Percentiles rank a stretch among this genome's conserved stretches.
These are phyloP conservation scores for Patagioenas fasciata DNA, from an alignment of 2,113 vertebrate genomes.

Conservation along the genomic window DNA sequence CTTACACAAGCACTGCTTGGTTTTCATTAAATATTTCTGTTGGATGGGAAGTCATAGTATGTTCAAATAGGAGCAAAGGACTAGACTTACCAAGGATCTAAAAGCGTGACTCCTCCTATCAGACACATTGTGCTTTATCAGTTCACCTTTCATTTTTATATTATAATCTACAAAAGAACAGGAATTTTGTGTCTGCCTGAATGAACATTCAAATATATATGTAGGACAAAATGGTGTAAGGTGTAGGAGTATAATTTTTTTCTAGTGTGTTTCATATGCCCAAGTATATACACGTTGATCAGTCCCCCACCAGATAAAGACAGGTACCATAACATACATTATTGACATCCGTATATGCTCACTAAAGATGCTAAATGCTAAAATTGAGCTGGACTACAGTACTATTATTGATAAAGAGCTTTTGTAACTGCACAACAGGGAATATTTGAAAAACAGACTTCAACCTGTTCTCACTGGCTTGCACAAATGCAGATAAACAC, in stretches of 20 bases:
- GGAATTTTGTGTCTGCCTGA: neutral
- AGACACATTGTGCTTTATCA: neutral
- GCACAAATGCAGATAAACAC: neutral
- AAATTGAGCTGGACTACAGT: neutral
- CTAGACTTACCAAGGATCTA: neutral
- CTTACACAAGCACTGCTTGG: neutral
- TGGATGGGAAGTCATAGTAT: neutral
- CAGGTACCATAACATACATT: neutral
- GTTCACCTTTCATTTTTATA: neutral
- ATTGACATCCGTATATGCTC: neutral
- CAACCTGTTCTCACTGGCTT: neutral
- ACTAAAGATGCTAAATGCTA: neutral
- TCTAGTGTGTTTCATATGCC: fast-evolving
- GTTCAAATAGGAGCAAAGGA: neutral
- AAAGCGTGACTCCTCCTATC: neutral
- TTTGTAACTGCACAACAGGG: neutral
- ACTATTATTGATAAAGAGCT: neutral
- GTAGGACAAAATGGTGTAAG: neutral
- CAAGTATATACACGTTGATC: neutral
- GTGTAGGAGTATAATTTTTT: neutral
- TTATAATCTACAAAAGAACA: neutral
- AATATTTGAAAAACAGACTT: neutral
- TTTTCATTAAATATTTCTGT: neutral
- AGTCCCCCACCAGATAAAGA: neutral
- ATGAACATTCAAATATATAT: neutral